phyloP scores from a whole-genome alignment of 2,113 vertebrate species.

The Hippoglossus stenolepis region DNA sequence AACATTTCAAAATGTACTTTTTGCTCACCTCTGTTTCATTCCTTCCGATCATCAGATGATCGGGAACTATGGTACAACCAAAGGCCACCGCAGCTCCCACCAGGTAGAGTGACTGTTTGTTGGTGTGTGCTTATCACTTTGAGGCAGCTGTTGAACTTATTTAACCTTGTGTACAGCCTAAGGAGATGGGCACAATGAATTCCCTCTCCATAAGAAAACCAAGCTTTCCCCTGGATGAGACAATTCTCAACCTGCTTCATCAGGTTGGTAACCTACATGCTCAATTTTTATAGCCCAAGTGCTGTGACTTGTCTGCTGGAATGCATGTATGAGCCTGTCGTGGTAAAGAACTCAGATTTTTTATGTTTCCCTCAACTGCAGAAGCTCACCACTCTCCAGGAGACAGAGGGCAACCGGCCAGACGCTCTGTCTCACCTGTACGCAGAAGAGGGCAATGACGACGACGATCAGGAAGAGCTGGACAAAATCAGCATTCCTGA shows the following conservation, averaged over 20 bases:
- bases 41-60: neutral
- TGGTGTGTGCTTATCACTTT: neutral
- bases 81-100: neutral
- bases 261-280: conserved; percentile 25
- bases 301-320: neutral
- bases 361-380: conserved; percentile 16
- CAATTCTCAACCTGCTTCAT: neutral
- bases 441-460: conserved; percentile 42
- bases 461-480: neutral
- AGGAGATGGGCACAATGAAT: neutral
- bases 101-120: conserved; percentile 19
- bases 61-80: neutral
- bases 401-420: neutral
- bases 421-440: conserved; percentile 51
- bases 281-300: neutral
- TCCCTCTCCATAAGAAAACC: neutral
- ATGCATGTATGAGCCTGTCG: neutral
- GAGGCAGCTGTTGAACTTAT: neutral
- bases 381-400: conserved; percentile 33
- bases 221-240: neutral
- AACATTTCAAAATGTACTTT: neutral
- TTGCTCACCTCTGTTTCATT: neutral
- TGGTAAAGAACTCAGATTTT: neutral
- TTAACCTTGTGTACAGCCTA: neutral
- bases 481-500: conserved; percentile 42